A percentile compares a stretch with the other conserved stretches of the same genome.
phyloP scores from a whole-genome alignment of 2,888 invertebrate genomes.

The Zootermopsis nevadensis region DNA sequence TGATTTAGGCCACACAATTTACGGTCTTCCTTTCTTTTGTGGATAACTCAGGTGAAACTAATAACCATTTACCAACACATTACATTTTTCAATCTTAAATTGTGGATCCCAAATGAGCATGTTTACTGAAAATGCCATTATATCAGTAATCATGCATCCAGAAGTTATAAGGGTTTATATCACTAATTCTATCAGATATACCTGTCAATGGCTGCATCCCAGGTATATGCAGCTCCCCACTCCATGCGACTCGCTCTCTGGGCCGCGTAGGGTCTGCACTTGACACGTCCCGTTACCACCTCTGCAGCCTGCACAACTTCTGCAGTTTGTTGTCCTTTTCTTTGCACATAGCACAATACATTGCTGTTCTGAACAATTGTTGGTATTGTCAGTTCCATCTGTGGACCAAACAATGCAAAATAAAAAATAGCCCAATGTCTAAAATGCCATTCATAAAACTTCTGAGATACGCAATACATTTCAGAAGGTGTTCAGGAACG shows the following conservation, averaged over 20 bases:
- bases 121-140: too few relatives aligned
- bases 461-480: too few relatives aligned
- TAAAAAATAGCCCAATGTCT: neutral
- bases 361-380: constrained; percentile 21
- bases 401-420: neutral
- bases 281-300: constrained; percentile 42
- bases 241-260: constrained; percentile 45
- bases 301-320: constrained; percentile 43
- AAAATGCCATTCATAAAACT: too few relatives aligned
- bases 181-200: constrained; percentile 2
- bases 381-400: constrained; percentile 40
- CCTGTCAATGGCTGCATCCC: constrained; percentile 52
- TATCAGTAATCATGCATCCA: too few relatives aligned
- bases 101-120: too few relatives aligned
- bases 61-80: too few relatives aligned
- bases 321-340: constrained; percentile 36
- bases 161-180: neutral
- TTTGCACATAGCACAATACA: constrained; percentile 47
- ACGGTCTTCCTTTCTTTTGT: too few relatives aligned
- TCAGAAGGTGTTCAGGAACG: too few relatives aligned
- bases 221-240: constrained; percentile 52
- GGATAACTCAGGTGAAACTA: too few relatives aligned
- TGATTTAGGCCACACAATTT: too few relatives aligned
- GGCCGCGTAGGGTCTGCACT: constrained; percentile 46
- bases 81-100: too few relatives aligned